phyloP scores from a whole-genome alignment of 2,888 invertebrate species.

The Chymomyza procnemis region DNA sequence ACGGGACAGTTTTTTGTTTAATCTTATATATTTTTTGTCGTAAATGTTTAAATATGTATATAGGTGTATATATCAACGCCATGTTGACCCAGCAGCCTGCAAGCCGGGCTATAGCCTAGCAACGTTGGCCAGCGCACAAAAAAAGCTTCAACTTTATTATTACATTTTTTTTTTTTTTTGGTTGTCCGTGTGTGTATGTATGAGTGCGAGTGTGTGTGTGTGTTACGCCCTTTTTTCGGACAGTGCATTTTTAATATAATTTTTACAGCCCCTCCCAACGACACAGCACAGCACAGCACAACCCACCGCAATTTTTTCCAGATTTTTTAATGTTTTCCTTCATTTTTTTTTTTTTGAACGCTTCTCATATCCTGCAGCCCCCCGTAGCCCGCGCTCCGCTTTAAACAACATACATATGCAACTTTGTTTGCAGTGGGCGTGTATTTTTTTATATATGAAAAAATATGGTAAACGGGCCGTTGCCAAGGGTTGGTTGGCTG shows the following conservation, averaged over 20 bases:
- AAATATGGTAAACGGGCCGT: conserved; percentile 23
- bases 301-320: conserved; percentile 22
- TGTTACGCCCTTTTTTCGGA: conserved; percentile 76
- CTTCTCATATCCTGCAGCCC: conserved; percentile 5
- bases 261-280: conserved; percentile 42
- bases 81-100: conserved; percentile 21
- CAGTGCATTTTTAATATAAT: conserved; percentile 76
- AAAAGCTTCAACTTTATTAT: conserved; percentile 71
- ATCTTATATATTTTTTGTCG: conserved; percentile 44
- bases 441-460: conserved; percentile 26
- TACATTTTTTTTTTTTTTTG: conserved; percentile 49
- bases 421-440: conserved; percentile 65
- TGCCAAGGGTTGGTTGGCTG: conserved; percentile 66
- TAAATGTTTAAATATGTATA: conserved; percentile 62
- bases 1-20: conserved; percentile 59
- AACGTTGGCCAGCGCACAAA: conserved; percentile 46
- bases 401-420: conserved; percentile 6
- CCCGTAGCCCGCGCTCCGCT: not conserved
- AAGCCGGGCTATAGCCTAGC: conserved; percentile 7
- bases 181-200: conserved; percentile 32
- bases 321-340: conserved; percentile 30
- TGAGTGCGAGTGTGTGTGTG: conserved; percentile 32
- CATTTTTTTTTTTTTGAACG: conserved; percentile 30
- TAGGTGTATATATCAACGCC: conserved; percentile 44
- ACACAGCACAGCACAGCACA: not conserved